Evolutionary conservation across 2,113 vertebrate genomes (phyloP), one percentile per base, ranked within the genome.

Genomic region (Abramis brama): DNA sequence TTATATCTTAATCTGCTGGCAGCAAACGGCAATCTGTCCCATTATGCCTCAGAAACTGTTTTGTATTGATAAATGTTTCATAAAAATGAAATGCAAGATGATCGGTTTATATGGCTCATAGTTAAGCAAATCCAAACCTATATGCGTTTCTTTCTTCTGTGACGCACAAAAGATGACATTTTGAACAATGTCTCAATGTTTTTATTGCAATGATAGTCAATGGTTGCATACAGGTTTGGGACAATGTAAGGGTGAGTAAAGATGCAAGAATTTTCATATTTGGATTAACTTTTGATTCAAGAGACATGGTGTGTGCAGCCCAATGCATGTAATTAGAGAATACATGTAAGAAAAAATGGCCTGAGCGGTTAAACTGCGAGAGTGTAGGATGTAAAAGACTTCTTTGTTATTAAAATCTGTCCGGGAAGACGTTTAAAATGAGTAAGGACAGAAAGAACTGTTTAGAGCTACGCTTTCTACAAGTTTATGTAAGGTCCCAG

Each of bases 401-500:
- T 62, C 71, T 66, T 50, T 82, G 84, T 64, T 50, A 36, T 43
- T 83, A 30, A 86, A 45, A 55, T 70, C 21, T 15, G 64, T 55
- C 70, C 47, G 25, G 73, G 47, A 78, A 60, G 71, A 33, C 62
- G 52, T 57, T 7, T 66, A 27, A 55, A 77, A 70, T 75, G 43
- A 10, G 47, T 55, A 76, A 36, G 39, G 30, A 55, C 74, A 85
- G 55, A 70, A 43, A 73, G 50, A 91, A 78, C 73, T 33, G 68
- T 85, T 87, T 87, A 80, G 84, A 86, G 83, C 83, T 89, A 25
- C 82, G 86, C 86, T 91, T 86, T 87, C 82, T 85, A 89, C 91
- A 90, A 91, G 91, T 93, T 92, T 91, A 82, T 76, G 88, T 87
- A 78, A 83, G 90, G 84, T 91, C 89, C 91, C 87, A 91, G 90